Base-by-base conservation (phyloP, 2,113 vertebrate species). In the Setophaga kirtlandii region DNA sequence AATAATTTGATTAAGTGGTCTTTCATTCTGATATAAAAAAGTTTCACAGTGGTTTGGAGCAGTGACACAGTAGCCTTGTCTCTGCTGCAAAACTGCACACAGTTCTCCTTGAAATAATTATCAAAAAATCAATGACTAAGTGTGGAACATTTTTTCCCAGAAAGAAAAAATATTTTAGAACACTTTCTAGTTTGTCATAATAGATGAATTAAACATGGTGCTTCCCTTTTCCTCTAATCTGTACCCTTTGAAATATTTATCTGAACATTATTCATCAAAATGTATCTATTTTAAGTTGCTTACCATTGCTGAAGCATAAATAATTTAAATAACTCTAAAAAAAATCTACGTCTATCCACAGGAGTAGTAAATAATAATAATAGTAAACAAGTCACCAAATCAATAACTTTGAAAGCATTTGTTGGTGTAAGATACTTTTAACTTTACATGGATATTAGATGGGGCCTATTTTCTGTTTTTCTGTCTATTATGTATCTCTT, bases 161-260 rank as follows among this genome's bases (percentile, higher is more conserved):
- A 83, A 64, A 77, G 46, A 39, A 74, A 87, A 96, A 59, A 42
- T 93, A 39, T 74, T 90, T 94, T 60, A 35, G 77, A 96, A 89
- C 56, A 9, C 6, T 75, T 63, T 19, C 8, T 4, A 3, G 56
- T 65, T 88, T 81, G n/a, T 82, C 25, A 77, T 16, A 96, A 53
- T 30, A 87, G 63, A 83, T 74, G 19, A 79, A 21, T 89, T 90
- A 76, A 65, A 52, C 0, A 0, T 31, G 10, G 17, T 20, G 39
- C 39, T 93, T 94, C 27, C 65, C 30, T 93, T 74, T 55, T 76
- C 39, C 22, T 33, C 14, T 86, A 89, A 64, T 82, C 35, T 89
- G 6, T 35, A 79, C 17, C 15, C 90, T 93, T 93, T 87, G 70
- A 94, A 93, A 94, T 93, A 96, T 76, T 96, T 87, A 69, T 80